Evolutionary conservation across 2,888 invertebrate species (phyloP).

Genomic region (Bursaphelenchus okinawaensis): DNA sequence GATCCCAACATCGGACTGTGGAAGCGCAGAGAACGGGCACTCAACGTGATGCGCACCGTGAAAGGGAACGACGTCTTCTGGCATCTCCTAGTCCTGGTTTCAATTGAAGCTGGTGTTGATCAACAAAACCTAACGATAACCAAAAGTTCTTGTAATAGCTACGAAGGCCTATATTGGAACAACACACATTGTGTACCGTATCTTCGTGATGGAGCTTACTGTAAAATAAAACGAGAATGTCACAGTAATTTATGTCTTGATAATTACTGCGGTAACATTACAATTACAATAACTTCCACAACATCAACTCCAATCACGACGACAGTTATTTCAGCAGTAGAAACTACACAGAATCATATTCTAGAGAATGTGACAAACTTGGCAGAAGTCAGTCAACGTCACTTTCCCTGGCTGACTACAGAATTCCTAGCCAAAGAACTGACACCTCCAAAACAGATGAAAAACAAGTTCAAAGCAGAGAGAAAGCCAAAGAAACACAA

Average conservation of each 20-base stretch:
- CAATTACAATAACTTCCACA: constrained; percentile 7
- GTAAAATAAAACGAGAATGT: background rate
- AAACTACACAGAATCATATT: background rate
- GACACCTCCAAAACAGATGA: background rate
- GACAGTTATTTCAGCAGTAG: background rate
- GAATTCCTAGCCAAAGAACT: constrained; percentile 14
- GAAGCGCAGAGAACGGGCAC: constrained; percentile 5
- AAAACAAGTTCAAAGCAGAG: too few relatives aligned
- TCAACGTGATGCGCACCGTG: background rate
- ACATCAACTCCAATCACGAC: constrained; percentile 11
- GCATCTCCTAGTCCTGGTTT: constrained; percentile 9
- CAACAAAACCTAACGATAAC: background rate
- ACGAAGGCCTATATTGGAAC: background rate
- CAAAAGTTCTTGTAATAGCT: background rate
- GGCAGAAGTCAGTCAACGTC: background rate
- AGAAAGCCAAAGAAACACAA: constrained; percentile 10
- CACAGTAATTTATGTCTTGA: background rate
- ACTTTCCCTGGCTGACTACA: constrained; percentile 7
- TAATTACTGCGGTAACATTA: background rate
- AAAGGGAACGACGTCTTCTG: constrained; percentile 9
- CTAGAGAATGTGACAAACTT: background rate
- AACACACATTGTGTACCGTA: background rate
- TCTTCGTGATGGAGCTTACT: background rate
- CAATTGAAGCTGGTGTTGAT: constrained; percentile 12
- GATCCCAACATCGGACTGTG: constrained; percentile 6